Evolutionary conservation across 1,140 invertebrate species (phyloP), one percentile per base, ranked within the genome.

Genomic region (Eupristina koningsbergeri): DNA sequence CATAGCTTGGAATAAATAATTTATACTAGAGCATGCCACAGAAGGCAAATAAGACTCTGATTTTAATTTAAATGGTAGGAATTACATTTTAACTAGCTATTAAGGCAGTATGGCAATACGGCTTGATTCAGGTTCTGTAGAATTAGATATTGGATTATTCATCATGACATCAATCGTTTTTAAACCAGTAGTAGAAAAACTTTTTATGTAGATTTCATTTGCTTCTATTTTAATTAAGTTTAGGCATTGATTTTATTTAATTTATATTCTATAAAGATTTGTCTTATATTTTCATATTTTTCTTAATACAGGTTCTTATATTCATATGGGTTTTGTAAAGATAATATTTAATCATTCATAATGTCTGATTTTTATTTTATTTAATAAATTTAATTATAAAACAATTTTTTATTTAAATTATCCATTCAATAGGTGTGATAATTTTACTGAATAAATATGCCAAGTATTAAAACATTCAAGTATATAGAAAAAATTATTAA

Each of bases 41-140:
- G 3, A 9, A 39, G 76, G 41, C 69, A 84, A 64, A 71, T 73
- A 64, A 67, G 50, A 83, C 75, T 83, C 47, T 83, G 74, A 41
- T 39, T 78, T 31, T 61, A 50, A 71, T 85, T 85, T 8, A 76
- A 67, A 79, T 22, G 74, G 78, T 79, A 86, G 36, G 75, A 71
- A 36, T 74, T 84, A 83, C 63, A 34, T 86, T 86, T 88, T 88
- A 89, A 87, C 88, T 90, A 91, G 87, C 87, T 90, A 90, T 89
- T 91, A 91, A 91, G 90, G 90, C 90, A 91, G 88, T 91, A 89
- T 87, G 89, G 89, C 86, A 90, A 89, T 90, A 86, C 90, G 87
- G 87, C 87, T 89, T 87, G 67, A 86, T 88, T 88, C 87, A 84
- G 45, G 39, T 87, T 79, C n/a, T 71, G 74, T 22, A 84, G n/a